Evolutionary conservation across 2,888 invertebrate genomes (phyloP).

Genomic region (Oegoconia quadripuncta): DNA sequence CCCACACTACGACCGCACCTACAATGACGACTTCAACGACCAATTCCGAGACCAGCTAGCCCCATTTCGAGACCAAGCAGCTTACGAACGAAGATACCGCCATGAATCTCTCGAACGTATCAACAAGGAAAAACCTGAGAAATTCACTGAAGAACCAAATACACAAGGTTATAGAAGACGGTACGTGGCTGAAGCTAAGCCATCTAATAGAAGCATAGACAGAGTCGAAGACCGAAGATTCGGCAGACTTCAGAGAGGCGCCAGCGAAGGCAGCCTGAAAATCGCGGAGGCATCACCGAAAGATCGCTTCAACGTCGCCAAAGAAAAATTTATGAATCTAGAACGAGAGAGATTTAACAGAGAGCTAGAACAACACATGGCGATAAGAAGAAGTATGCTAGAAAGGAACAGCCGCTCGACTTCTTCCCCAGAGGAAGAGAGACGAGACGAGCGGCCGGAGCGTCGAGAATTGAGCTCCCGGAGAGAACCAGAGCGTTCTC

Average conservation of each 20-base stretch:
- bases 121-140: conserved; percentile 59
- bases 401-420: conserved; percentile 75
- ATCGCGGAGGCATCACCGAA: conserved; percentile 80
- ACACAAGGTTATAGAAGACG: conserved; percentile 64
- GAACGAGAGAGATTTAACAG: conserved; percentile 84
- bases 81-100: conserved; percentile 65
- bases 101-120: conserved; percentile 63
- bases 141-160: conserved; percentile 55
- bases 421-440: conserved; percentile 76
- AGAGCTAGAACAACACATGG: conserved; percentile 75
- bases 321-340: conserved; percentile 90
- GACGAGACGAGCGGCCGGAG: conserved; percentile 69
- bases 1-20: conserved; percentile 30
- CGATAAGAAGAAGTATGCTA: conserved; percentile 70
- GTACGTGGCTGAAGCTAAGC: conserved; percentile 71
- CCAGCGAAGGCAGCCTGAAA: conserved; percentile 70
- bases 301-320: conserved; percentile 91
- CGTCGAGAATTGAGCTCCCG: conserved; percentile 67
- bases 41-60: conserved; percentile 57
- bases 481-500: conserved; percentile 54
- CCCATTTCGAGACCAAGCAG: conserved; percentile 57
- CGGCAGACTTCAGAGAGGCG: conserved; percentile 61
- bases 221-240: conserved; percentile 68
- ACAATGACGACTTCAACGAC: conserved; percentile 40
- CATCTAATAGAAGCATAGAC: conserved; percentile 66